Conservation (phyloP, 2,797 vertebrate species). For the Takifugu ocellatus region DNA sequence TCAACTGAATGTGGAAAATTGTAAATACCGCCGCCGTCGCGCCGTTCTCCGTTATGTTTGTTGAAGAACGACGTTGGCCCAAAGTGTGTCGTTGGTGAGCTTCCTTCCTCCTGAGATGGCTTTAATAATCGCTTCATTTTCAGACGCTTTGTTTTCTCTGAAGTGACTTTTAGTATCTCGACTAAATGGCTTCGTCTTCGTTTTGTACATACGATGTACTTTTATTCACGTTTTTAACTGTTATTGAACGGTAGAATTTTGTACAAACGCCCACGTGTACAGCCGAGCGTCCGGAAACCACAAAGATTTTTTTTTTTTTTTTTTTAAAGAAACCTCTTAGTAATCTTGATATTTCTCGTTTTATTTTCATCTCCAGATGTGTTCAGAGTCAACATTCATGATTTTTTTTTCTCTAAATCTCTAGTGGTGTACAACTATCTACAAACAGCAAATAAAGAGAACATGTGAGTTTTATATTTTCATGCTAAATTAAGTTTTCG, state of each 20-base stretch:
- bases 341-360: conserved; percentile 76
- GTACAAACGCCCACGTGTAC: conserved; percentile 94
- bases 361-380: conserved; percentile 78
- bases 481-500: conserved; percentile 67
- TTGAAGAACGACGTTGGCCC: conserved; percentile 83
- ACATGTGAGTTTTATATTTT: conserved; percentile 92
- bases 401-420: conserved; percentile 89
- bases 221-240: conserved; percentile 91
- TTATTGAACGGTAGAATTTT: conserved; percentile 89
- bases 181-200: conserved; percentile 85
- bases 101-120: conserved; percentile 81
- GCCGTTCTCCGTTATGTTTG: conserved; percentile 68
- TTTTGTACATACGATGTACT: conserved; percentile 98
- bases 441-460: conserved; percentile 95
- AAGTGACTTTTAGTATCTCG: conserved; percentile 92
- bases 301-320: conserved; percentile 74
- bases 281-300: conserved; percentile 78
- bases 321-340: conserved; percentile 73
- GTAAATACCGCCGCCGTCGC: conserved; percentile 76
- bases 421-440: conserved; percentile 86
- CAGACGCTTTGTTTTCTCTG: conserved; percentile 70
- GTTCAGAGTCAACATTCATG: conserved; percentile 82
- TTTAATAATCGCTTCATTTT: conserved; percentile 76
- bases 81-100: conserved; percentile 50
- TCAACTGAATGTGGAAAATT: conserved; percentile 81